phyloP scores from a whole-genome alignment of 2,888 invertebrate genomes.

The Nematopogon swammerdamellus region DNA sequence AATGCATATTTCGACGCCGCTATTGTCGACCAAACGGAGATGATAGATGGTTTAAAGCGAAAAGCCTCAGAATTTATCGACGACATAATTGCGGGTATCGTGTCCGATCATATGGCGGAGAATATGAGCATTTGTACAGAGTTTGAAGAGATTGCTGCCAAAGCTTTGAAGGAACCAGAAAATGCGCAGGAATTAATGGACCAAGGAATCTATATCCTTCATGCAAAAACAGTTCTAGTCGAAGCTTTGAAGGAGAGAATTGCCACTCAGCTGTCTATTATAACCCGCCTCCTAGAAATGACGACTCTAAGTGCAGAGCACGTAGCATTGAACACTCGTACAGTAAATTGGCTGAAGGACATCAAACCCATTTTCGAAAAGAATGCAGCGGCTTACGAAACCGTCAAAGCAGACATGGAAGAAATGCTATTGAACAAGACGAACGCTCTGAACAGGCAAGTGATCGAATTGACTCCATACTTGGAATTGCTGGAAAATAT shows the following conservation, averaged over 20 bases:
- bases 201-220: constrained; percentile 76
- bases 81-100: constrained; percentile 60
- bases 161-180: constrained; percentile 68
- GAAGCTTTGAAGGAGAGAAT: constrained; percentile 68
- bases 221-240: constrained; percentile 71
- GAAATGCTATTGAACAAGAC: constrained; percentile 70
- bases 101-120: constrained; percentile 61
- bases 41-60: constrained; percentile 58
- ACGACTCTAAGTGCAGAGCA: constrained; percentile 72
- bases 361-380: constrained; percentile 80
- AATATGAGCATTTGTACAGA: constrained; percentile 66
- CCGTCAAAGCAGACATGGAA: constrained; percentile 81
- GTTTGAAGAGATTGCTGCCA: constrained; percentile 68
- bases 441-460: constrained; percentile 65
- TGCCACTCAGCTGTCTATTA: constrained; percentile 60
- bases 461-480: constrained; percentile 70
- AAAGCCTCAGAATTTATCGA: constrained; percentile 58
- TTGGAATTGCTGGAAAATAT: constrained; percentile 78
- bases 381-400: constrained; percentile 77
- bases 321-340: constrained; percentile 73
- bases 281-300: constrained; percentile 72
- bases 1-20: constrained; percentile 68
- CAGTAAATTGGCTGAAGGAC: constrained; percentile 78
- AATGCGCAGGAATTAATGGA: constrained; percentile 80
- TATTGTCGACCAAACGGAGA: constrained; percentile 59